phyloP scores from a whole-genome alignment of 2,797 vertebrate species.

The Notamacropus eugenii region DNA sequence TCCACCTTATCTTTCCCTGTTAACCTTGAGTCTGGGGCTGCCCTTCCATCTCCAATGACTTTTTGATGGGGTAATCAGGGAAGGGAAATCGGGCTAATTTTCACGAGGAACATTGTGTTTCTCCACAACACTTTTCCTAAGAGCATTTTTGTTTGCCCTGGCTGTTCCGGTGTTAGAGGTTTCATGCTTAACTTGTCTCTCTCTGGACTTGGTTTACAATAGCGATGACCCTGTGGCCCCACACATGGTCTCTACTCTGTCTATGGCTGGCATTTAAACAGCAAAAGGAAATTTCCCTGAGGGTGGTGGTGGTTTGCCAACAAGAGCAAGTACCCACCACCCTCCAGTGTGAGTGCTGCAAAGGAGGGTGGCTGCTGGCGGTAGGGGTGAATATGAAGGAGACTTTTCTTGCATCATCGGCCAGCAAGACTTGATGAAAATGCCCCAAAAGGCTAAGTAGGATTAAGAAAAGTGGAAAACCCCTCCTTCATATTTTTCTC shows the following conservation, averaged over 20 bases:
- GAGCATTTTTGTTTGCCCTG: not conserved
- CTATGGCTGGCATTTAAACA: not conserved
- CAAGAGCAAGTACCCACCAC: not conserved
- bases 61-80: not conserved
- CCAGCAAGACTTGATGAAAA: conserved; percentile 31
- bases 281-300: conserved; percentile 28
- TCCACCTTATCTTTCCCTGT: not conserved
- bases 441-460: conserved; percentile 64
- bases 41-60: not conserved
- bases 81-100: not conserved
- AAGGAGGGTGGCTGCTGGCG: conserved; percentile 48
- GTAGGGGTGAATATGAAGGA: not conserved
- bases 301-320: not conserved
- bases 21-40: not conserved
- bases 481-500: conserved; percentile 63
- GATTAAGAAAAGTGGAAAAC: conserved; percentile 73
- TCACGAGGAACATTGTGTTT: not conserved
- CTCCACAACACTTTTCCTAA: not conserved
- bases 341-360: conserved; percentile 9
- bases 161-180: not conserved
- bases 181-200: not conserved
- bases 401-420: conserved; percentile 22
- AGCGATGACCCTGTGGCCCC: not conserved
- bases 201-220: not conserved
- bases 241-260: not conserved